phyloP scores from a whole-genome alignment of 64 coral and sea anemone species.

The Stichodactyla helianthus region DNA sequence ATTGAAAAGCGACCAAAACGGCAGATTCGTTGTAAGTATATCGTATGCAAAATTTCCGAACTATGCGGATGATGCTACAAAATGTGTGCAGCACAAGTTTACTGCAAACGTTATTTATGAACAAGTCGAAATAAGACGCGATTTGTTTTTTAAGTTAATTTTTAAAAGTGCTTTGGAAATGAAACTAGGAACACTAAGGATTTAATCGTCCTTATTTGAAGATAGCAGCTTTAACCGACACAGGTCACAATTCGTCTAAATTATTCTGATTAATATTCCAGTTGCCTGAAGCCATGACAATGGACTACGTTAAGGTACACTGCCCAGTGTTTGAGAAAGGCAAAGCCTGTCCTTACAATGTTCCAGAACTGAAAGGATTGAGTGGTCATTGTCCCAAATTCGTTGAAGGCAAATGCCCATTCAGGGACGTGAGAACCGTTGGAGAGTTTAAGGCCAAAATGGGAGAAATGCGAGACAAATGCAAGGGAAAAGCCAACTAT shows the following conservation, averaged over 20 bases:
- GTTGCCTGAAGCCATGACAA: not conserved
- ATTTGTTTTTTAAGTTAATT: too few species aligned
- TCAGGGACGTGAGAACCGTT: not conserved
- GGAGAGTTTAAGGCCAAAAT: not conserved
- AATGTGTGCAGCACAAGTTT: too few species aligned
- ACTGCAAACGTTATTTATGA: too few species aligned
- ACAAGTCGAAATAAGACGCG: too few species aligned
- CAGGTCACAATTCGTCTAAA: too few species aligned
- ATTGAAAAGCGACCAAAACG: not conserved
- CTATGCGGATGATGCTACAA: too few species aligned
- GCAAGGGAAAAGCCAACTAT: not conserved
- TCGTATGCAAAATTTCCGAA: too few species aligned
- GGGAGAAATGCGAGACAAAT: constrained; percentile 16
- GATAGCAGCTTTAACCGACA: too few species aligned
- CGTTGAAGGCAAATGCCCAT: constrained; percentile 17
- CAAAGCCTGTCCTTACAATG: not conserved
- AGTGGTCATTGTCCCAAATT: not conserved
- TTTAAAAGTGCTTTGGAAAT: too few species aligned
- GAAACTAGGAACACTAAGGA: too few species aligned
- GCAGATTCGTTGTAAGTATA: constrained; percentile 8
- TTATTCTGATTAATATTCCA: not conserved
- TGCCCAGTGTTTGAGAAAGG: not conserved
- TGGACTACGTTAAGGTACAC: not conserved
- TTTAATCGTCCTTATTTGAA: too few species aligned
- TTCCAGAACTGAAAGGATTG: constrained; percentile 8